phyloP scores from a whole-genome alignment of 2,113 vertebrate species.

The Junco hyemalis region DNA sequence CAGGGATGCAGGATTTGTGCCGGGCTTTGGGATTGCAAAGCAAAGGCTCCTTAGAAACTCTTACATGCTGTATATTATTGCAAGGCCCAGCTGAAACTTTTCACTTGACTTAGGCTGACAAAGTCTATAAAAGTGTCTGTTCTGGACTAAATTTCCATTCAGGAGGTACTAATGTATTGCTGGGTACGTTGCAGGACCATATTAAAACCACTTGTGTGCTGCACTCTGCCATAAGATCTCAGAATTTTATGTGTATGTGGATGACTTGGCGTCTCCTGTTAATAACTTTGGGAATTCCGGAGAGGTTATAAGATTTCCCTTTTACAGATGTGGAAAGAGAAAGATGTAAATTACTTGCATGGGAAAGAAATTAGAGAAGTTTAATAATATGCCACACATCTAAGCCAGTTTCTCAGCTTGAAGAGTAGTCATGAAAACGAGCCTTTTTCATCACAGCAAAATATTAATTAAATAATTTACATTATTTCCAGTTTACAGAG shows the following conservation, averaged over 20 bases:
- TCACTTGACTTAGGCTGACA: not conserved
- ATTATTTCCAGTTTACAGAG: not conserved
- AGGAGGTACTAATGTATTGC: not conserved
- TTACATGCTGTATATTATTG: not conserved
- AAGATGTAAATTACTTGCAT: not conserved
- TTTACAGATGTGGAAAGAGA: not conserved
- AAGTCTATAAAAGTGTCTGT: not conserved
- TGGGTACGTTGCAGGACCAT: not conserved
- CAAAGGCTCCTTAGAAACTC: not conserved
- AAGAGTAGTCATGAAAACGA: not conserved
- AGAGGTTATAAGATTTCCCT: not conserved
- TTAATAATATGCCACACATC: not conserved
- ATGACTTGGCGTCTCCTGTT: not conserved
- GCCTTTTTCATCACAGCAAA: not conserved
- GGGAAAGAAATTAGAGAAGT: not conserved
- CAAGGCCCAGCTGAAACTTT: not conserved
- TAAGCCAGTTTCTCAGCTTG: not conserved
- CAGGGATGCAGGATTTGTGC: not conserved
- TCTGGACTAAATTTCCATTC: not conserved
- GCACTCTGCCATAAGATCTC: not conserved
- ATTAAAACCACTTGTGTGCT: not conserved
- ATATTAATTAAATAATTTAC: not conserved
- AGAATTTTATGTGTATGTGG: not conserved
- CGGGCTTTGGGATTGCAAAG: not conserved
- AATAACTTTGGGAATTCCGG: not conserved